Evolutionary conservation across 2,113 vertebrate species (phyloP).

Genomic region (Thymallus thymallus): DNA sequence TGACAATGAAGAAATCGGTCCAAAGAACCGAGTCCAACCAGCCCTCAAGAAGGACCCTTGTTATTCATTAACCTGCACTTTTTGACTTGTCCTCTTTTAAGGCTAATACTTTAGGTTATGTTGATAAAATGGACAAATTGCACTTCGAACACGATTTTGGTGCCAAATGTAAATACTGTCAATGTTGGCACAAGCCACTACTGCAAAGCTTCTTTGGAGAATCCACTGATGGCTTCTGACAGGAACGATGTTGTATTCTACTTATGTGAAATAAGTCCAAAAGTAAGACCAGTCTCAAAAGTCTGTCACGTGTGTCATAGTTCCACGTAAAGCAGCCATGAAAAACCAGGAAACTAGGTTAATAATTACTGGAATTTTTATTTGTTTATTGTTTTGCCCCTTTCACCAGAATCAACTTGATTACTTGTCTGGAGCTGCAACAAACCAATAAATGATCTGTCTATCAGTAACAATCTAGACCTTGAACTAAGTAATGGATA

Average conservation of each 20-base stretch:
- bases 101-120: background rate
- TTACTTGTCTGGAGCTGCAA: background rate
- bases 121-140: background rate
- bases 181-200: background rate
- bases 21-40: background rate
- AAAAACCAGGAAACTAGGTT: background rate
- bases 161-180: background rate
- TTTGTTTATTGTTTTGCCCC: conserved; percentile 7
- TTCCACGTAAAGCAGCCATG: background rate
- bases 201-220: background rate
- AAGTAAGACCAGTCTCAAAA: too few relatives aligned
- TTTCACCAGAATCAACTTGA: conserved; percentile 9
- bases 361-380: background rate
- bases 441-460: background rate
- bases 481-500: conserved; percentile 16
- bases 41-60: background rate
- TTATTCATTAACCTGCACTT: too few relatives aligned
- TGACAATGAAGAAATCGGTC: background rate
- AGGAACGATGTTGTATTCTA: background rate
- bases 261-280: too few relatives aligned
- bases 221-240: background rate
- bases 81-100: background rate
- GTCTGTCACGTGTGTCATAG: background rate
- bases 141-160: background rate
- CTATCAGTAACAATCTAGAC: conserved; percentile 9